These are phyloP conservation scores for Danio rerio DNA, from an alignment of 2,113 vertebrate genomes.

Conservation along the genomic window DNA sequence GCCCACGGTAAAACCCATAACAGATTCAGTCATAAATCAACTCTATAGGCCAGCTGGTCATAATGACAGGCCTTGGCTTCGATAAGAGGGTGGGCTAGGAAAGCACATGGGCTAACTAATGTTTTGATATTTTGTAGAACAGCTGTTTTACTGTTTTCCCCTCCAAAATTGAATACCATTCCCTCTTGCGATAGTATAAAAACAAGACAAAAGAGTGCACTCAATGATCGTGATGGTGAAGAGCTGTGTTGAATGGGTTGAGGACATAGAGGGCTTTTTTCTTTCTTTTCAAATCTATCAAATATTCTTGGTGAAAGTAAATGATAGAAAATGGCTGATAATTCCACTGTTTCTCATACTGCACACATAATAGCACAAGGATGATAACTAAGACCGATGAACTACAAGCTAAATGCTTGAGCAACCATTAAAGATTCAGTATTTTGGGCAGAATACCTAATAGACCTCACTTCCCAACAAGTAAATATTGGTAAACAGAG, in stretches of 20 bases:
- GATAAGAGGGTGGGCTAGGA: constrained; percentile 3
- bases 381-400: neutral
- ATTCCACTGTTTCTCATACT: neutral
- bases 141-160: constrained; percentile 45
- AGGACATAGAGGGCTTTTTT: no score
- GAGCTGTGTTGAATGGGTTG: no score
- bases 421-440: neutral
- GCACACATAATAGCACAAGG: neutral
- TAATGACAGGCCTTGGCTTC: constrained; percentile 25
- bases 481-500: neutral
- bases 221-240: no score
- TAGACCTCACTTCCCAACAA: neutral
- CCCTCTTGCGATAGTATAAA: constrained; percentile 6
- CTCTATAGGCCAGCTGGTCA: constrained; percentile 48
- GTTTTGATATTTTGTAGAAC: constrained; percentile 22
- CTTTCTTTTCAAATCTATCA: neutral
- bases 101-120: constrained; percentile 28
- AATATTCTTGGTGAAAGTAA: neutral
- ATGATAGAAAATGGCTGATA: constrained; percentile 13
- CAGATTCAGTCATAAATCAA: constrained; percentile 53
- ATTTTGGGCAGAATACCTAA: neutral
- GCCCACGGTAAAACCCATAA: neutral
- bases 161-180: constrained; percentile 40
- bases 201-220: constrained; percentile 17
- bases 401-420: neutral